phyloP scores from a whole-genome alignment of 2,113 vertebrate species.

The Lasiurus borealis region DNA sequence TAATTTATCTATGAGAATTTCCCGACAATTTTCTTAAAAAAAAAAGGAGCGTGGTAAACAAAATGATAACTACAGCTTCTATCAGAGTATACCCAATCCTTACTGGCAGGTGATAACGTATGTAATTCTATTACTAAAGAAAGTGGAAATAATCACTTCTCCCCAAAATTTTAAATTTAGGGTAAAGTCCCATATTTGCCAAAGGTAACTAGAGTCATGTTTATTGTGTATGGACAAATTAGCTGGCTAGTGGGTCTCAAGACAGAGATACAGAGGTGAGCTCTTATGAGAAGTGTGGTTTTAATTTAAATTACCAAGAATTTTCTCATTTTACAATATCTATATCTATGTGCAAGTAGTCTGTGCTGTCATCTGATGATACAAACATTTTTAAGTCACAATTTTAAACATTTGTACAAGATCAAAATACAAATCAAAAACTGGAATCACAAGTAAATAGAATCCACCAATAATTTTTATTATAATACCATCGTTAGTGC shows the following conservation, averaged over 20 bases:
- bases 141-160: neutral
- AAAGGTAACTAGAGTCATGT: neutral
- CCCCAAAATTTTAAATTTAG: neutral
- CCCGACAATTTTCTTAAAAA: neutral
- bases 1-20: neutral
- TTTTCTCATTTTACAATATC: neutral
- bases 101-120: neutral
- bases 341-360: neutral
- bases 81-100: neutral
- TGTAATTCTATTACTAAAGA: neutral
- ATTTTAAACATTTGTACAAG: neutral
- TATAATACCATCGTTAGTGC: neutral
- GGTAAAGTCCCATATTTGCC: neutral
- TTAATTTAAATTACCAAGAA: neutral
- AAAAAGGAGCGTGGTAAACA: neutral
- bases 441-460: neutral
- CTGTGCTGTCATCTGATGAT: neutral
- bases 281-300: neutral
- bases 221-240: neutral
- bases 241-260: neutral
- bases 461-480: neutral
- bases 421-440: conserved; percentile 45
- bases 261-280: neutral
- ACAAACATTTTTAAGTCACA: neutral
- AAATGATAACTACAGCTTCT: neutral